These are phyloP conservation scores for Rhinolophus ferrumequinum DNA, from an alignment of 2,113 vertebrate genomes.

Conservation along the genomic window DNA sequence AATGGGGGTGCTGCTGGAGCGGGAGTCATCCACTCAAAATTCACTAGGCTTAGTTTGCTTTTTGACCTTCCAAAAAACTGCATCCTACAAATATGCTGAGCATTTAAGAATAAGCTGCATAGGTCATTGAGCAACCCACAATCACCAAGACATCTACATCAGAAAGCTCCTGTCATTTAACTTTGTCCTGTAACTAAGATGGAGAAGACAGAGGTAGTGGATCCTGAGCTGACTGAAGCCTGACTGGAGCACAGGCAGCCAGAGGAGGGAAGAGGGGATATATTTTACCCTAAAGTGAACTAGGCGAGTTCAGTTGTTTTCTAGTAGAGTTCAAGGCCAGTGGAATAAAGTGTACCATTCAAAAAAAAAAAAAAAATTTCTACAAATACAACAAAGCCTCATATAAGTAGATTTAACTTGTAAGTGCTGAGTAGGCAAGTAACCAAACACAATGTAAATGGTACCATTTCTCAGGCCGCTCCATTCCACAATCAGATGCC, in stretches of 20 bases:
- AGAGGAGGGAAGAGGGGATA: background rate
- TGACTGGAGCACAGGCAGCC: background rate
- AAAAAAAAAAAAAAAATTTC: background rate
- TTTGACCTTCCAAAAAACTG: background rate
- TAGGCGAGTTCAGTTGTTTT: background rate
- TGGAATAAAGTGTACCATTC: background rate
- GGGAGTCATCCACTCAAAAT: background rate
- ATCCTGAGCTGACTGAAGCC: fast-evolving
- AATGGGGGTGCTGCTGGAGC: background rate
- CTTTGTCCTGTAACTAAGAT: background rate
- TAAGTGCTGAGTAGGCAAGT: background rate
- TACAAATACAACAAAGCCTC: background rate
- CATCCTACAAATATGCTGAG: background rate
- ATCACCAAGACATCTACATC: background rate
- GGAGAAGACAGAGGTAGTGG: background rate
- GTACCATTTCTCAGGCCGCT: background rate
- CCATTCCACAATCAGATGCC: background rate
- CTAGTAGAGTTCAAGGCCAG: background rate
- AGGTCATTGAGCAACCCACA: background rate
- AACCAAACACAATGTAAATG: background rate
- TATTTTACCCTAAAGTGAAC: background rate
- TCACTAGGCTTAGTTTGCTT: background rate
- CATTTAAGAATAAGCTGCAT: background rate
- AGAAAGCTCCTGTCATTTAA: background rate
- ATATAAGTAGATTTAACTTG: background rate